Evolutionary conservation across 2,113 vertebrate species (phyloP), one percentile per base, ranked within the genome.

Genomic region (Opisthocomus hoazin): DNA sequence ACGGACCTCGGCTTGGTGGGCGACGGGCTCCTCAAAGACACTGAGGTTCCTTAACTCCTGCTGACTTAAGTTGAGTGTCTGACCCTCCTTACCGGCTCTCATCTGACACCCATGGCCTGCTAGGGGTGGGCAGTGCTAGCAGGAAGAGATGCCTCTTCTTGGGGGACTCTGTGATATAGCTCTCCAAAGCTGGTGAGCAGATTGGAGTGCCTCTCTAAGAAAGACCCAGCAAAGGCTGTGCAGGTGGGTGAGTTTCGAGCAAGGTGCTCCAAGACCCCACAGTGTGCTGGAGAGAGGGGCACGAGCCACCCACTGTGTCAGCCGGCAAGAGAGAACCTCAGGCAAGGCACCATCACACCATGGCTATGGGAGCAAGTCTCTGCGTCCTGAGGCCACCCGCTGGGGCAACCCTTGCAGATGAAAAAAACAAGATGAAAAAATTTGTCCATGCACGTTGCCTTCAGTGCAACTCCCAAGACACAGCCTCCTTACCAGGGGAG

Each of bases 371-470:
- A 71, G 5, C 30, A 69, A 15, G 2, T 46, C 56, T 79, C 66
- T 86, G n/a, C 43, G 45, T 57, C 45, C 48, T 23, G 48, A 69
- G 36, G n/a, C 13, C 50, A 48, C 64, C 27, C 2, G 1, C 37
- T 1, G 1, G 29, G 15, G 10, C 12, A 69, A 53, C 9, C 6
- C 34, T 10, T 75, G 65, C 46, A 61, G 45, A 41, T 15, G 9
- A 12, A 37, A n/a, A 34, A 58, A n/a, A 2, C 11, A 45, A 39
- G 3, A 60, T 7, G 3, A 34, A 58, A 64, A 84, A 63, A 46
- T 13, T 9, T 0, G 0, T 4, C 53, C 12, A 3, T 14, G 21
- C 11, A 45, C 13, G 9, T 87, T 63, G 6, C 32, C 53, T 73
- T 54, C 39, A 10, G 10, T 13, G 32, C 48, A 29, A 36, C 12